A percentile compares a stretch with the other conserved stretches of the same genome.
Conservation (phyloP, 37 sponge, comb jelly and placozoan species). For the Cladorhizidae sp. region DNA sequence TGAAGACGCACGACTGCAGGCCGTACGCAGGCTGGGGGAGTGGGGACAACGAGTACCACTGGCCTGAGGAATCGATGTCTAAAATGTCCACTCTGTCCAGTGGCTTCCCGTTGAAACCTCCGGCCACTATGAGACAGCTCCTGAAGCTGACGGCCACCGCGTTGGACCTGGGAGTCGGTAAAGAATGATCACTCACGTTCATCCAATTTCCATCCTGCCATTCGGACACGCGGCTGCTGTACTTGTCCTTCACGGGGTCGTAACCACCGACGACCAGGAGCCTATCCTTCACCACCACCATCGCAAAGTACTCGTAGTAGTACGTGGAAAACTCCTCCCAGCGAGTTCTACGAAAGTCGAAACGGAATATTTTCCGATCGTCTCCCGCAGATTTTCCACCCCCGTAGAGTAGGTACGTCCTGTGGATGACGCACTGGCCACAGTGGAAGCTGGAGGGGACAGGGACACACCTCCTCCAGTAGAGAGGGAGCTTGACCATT, state of each 20-base stretch:
- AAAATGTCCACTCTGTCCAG: slow-evolving; percentile 26
- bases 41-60: slow-evolving; percentile 1
- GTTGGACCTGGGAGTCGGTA: slow-evolving; percentile 17
- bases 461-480: not conserved
- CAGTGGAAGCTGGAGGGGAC: not conserved
- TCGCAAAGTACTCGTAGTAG: slow-evolving; percentile 24
- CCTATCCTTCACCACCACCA: slow-evolving; percentile 14
- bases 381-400: slow-evolving; percentile 20
- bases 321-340: slow-evolving; percentile 11
- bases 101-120: slow-evolving; percentile 17
- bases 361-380: slow-evolving; percentile 26
- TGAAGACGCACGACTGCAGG: slow-evolving; percentile 4
- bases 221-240: slow-evolving; percentile 19
- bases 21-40: slow-evolving; percentile 32
- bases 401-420: slow-evolving; percentile 13
- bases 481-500: slow-evolving; percentile 10
- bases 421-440: slow-evolving; percentile 30
- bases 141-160: slow-evolving; percentile 21
- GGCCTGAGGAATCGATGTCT: not conserved
- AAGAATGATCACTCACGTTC: not conserved
- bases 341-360: not conserved
- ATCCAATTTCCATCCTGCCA: slow-evolving; percentile 31
- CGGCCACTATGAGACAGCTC: slow-evolving; percentile 37
- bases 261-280: slow-evolving; percentile 48
- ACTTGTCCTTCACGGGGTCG: slow-evolving; percentile 16